Evolutionary conservation across 2,888 invertebrate genomes (phyloP), one percentile per base, ranked within the genome.

Genomic region (Calameuta idolon): DNA sequence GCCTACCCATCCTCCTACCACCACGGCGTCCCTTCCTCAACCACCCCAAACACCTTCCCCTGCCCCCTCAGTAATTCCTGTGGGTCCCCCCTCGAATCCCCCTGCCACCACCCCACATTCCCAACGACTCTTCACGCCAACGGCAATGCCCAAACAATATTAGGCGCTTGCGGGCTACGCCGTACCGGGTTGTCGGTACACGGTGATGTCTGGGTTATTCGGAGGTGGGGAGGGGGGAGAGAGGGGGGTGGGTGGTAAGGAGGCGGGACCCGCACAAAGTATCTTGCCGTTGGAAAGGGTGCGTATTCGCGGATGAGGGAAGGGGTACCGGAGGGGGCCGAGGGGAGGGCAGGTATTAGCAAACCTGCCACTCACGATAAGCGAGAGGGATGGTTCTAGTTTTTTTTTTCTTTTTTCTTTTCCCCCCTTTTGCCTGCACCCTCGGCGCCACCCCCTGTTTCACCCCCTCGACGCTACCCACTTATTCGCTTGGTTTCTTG

Each of bases 281-380:
- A 40, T 40, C 40, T 40, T 40, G 4, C 40, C 40, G 40, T 40
- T 40, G 40, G 40, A 40, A 40, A 40, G 40, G 40, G 40, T 40
- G 40, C 40, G 40, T 40, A 40, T 15, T 40, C 40, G 40, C 40
- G 40, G 69, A 30, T 33, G 69, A 30, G 69, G 33, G 31, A 80
- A 84, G 80, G 79, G 82, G 84, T 69, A 78, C 34, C 3, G n/a
- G 74, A 55, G 12, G 35, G 4, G 12, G 1, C 34, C 4, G 4
- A 1, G 12, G 75, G 35, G 75, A 81, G 83, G 76, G 81, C 73
- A 78, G 75, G 83, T 84, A 84, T 85, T 84, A 82, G 85, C 81
- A 80, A 83, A 84, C 83, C 85, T 85, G 87, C 84, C 87, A 87
- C 83, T 85, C 87, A 83, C 81, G 82, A 81, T 83, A 85, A 85